Conservation (phyloP, 2,797 vertebrate genomes). For the Smutsia temminckii region DNA sequence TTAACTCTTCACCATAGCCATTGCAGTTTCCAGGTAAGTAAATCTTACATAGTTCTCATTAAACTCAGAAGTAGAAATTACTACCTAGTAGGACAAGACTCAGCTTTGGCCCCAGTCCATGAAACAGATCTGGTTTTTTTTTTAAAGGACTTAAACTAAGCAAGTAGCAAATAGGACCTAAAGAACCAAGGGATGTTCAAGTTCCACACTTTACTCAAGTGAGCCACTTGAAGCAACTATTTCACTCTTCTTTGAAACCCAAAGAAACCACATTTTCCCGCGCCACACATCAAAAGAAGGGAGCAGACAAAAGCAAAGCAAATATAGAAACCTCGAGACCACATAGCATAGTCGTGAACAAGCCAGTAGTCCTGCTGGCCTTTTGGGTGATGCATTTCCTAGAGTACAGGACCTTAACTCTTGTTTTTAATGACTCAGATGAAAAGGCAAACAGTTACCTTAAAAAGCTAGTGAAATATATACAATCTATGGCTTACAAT, state of each 20-base stretch:
- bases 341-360: not conserved
- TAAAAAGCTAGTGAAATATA: not conserved
- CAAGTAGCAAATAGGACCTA: constrained; percentile 9
- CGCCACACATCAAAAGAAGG: not conserved
- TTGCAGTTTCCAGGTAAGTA: constrained; percentile 1
- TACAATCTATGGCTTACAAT: not conserved
- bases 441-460: not conserved
- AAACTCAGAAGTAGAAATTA: constrained; percentile 37
- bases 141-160: not conserved
- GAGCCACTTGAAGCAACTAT: not conserved
- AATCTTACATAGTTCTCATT: not conserved
- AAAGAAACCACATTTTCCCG: not conserved
- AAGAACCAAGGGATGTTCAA: not conserved
- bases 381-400: not conserved
- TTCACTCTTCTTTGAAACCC: constrained; percentile 26
- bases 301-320: not conserved
- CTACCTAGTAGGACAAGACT: not conserved
- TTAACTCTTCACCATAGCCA: not conserved
- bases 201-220: not conserved
- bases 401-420: not conserved
- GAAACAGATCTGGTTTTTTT: not conserved
- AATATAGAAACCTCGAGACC: not conserved
- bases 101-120: constrained; percentile 8
- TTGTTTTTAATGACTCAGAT: not conserved
- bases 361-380: not conserved